A percentile compares a stretch with the other conserved stretches of the same genome.
Evolutionary conservation across 2,888 invertebrate genomes (phyloP).

Genomic region (Branchipolynoe longqiensis): DNA sequence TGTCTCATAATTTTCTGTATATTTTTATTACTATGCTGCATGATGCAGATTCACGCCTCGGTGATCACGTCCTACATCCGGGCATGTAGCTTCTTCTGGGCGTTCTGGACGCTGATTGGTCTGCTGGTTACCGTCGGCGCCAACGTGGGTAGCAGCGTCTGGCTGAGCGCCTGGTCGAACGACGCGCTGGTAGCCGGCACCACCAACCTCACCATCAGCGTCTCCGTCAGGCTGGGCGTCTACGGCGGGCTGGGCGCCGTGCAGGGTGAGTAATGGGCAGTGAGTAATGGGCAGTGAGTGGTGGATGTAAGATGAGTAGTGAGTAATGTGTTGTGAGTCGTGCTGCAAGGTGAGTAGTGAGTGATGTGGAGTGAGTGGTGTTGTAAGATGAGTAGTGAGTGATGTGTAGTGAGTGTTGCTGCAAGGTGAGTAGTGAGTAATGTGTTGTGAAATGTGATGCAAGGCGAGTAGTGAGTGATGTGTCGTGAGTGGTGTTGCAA

Average conservation of each 20-base stretch:
- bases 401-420: too few species aligned
- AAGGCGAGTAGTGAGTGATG: too few species aligned
- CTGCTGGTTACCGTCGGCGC: conserved; percentile 32
- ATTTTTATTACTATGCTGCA: neutral
- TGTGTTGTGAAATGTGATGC: too few species aligned
- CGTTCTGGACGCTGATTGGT: conserved; percentile 19
- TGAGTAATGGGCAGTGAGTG: too few species aligned
- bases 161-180: conserved; percentile 75
- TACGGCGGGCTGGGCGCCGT: conserved; percentile 81
- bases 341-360: too few species aligned
- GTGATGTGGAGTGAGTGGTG: too few species aligned
- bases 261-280: conserved; percentile 80
- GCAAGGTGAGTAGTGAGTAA: too few species aligned
- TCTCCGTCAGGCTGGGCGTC: conserved; percentile 81
- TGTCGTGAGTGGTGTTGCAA: too few species aligned
- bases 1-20: too few species aligned
- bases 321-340: too few species aligned
- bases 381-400: too few species aligned
- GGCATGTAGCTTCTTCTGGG: conserved; percentile 41
- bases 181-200: conserved; percentile 64
- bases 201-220: conserved; percentile 65
- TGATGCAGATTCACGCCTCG: conserved; percentile 87
- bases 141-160: conserved; percentile 69
- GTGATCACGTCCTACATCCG: conserved; percentile 92
- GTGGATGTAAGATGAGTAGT: too few species aligned